Base-by-base conservation (phyloP, 2,797 vertebrate genomes). In the Margarornis squamiger region DNA sequence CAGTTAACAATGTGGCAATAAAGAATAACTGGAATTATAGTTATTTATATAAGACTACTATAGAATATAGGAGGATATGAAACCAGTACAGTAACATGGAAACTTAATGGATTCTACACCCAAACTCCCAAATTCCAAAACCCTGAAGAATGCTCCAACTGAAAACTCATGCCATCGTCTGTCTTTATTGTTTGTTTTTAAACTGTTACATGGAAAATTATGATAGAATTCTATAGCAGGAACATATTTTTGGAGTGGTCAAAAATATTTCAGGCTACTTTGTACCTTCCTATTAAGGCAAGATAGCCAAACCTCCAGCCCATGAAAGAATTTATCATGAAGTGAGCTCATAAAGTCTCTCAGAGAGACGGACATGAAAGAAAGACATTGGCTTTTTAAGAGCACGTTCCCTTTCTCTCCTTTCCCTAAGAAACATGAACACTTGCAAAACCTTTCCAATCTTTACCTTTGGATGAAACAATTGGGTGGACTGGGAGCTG, bases 241-340 rank as follows among this genome's bases (percentile, higher is more conserved):
- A 90, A 57, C 20, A 5, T 93, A 87, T 82, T 96, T 91, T 91
- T 86, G 81, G 84, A 92, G 52, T 3, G 6, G 32, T 62, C 86
- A 90, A 81, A 96, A 95, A 84, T 92, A 86, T 86, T 90, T 72
- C 2, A 1, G 49, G 30, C 65, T 74, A 46, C 29, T 93, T 83
- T 49, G 38, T 92, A 75, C 70, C 79, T 90, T 97, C 88, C 84
- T 94, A 67, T 89, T 92, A 94, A 89, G 92, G 94, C 59, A 81
- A 88, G 39, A 45, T 7, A 63, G 41, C 30, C 3, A 2, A 57
- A 92, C 24, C 30, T 54, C 38, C 57, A 89, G 63, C 11, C 45
- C n/a, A 14, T 20, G 24, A 51, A 92, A 54, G 57, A 80, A 83
- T 74, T 58, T 77, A n/a, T 79, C 65, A 14, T 27, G 19, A 92